A percentile compares a stretch with the other conserved stretches of the same genome.
Evolutionary conservation across 2,888 invertebrate genomes (phyloP).

Genomic region (Fragum whitleyi): DNA sequence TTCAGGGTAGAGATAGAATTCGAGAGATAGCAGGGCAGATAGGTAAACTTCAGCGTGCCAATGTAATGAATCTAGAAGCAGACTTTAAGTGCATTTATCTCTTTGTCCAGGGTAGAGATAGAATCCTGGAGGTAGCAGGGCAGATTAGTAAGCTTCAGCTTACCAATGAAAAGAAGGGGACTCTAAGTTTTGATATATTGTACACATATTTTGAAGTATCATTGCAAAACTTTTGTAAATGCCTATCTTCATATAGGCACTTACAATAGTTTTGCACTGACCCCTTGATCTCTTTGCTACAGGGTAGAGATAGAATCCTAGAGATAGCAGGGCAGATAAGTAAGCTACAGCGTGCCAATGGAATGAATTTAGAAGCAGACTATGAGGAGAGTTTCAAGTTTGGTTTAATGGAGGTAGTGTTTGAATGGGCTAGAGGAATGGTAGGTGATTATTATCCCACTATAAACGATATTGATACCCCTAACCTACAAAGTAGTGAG

Average conservation of each 20-base stretch:
- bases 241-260: too few relatives aligned
- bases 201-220: not conserved
- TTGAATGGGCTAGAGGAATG: slow-evolving; percentile 97
- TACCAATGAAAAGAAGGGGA: slow-evolving; percentile 88
- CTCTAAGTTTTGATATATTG: not conserved
- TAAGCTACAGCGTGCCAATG: slow-evolving; percentile 88
- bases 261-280: too few relatives aligned
- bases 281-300: not conserved
- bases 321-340: slow-evolving; percentile 90
- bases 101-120: slow-evolving; percentile 91
- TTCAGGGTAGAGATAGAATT: slow-evolving; percentile 92
- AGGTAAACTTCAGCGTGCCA: slow-evolving; percentile 88
- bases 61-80: slow-evolving; percentile 87
- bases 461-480: too few relatives aligned
- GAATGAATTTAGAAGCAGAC: slow-evolving; percentile 87
- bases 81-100: too few relatives aligned
- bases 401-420: slow-evolving; percentile 96
- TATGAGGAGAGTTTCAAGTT: slow-evolving; percentile 91
- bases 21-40: slow-evolving; percentile 90
- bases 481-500: too few relatives aligned
- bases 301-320: slow-evolving; percentile 91
- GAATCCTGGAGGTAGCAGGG: slow-evolving; percentile 90
- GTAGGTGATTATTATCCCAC: slow-evolving; percentile 85
- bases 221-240: not conserved
- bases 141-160: slow-evolving; percentile 90